phyloP scores from a whole-genome alignment of 2,888 invertebrate species.

The Drosophila recens region DNA sequence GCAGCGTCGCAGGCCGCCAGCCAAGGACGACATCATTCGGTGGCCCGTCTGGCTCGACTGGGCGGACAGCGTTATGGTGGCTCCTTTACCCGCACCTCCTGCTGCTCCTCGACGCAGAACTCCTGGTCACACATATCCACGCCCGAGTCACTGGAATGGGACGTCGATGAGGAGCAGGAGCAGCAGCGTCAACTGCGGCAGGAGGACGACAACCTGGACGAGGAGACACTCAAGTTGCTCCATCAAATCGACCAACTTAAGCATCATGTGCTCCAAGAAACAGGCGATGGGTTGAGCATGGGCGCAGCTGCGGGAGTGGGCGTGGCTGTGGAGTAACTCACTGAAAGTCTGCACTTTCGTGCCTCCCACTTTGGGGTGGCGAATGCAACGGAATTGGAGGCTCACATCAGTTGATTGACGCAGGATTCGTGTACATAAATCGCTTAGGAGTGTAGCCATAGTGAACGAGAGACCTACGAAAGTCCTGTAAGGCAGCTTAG shows the following conservation, averaged over 20 bases:
- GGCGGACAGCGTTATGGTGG: conserved; percentile 67
- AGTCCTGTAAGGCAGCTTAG: conserved; percentile 34
- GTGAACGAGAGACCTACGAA: conserved; percentile 43
- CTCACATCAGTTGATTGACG: conserved; percentile 64
- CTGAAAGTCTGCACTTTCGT: conserved; percentile 59
- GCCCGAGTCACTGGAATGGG: conserved; percentile 90
- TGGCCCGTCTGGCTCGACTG: conserved; percentile 45
- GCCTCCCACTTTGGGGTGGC: conserved; percentile 56
- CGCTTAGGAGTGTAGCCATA: conserved; percentile 11
- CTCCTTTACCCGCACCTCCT: conserved; percentile 83
- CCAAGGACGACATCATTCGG: conserved; percentile 45
- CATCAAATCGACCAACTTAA: conserved; percentile 89
- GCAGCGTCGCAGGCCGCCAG: conserved; percentile 52
- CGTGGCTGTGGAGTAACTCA: conserved; percentile 59
- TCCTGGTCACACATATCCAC: conserved; percentile 88
- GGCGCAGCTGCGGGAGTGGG: conserved; percentile 24
- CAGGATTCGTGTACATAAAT: conserved; percentile 36
- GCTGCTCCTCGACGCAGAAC: conserved; percentile 84
- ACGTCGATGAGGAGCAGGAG: conserved; percentile 86
- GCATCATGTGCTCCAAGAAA: conserved; percentile 88
- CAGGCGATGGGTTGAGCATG: conserved; percentile 86
- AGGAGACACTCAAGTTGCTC: conserved; percentile 88
- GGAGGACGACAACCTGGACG: conserved; percentile 87
- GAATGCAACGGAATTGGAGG: conserved; percentile 51
- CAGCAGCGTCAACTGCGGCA: conserved; percentile 83